These are phyloP conservation scores for Hydrochoerus hydrochaeris DNA, from an alignment of 2,113 vertebrate species.

Conservation along the genomic window DNA sequence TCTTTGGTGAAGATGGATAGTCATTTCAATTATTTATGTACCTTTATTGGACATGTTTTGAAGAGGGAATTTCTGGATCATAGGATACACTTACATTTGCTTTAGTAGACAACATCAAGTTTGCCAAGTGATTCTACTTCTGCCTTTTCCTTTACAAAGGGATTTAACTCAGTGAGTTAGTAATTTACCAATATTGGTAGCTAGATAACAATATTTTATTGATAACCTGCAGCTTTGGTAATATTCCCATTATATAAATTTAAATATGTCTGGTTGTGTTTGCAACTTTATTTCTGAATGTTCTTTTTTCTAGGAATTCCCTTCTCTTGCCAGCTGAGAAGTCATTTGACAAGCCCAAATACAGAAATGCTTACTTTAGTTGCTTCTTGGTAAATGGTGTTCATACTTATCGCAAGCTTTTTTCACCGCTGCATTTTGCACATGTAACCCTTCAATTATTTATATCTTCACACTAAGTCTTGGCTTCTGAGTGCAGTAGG, in stretches of 20 bases:
- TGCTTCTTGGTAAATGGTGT: not conserved
- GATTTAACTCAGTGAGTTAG: not conserved
- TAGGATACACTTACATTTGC: not conserved
- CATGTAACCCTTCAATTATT: conserved; percentile 17
- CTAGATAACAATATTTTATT: not conserved
- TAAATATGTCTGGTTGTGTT: not conserved
- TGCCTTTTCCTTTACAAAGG: not conserved
- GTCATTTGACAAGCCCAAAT: conserved; percentile 24
- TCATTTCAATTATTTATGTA: not conserved
- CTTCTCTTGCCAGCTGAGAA: not conserved
- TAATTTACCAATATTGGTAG: not conserved
- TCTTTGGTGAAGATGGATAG: not conserved
- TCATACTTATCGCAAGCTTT: not conserved
- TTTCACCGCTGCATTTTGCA: not conserved
- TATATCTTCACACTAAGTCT: conserved; percentile 14
- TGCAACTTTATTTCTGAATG: conserved; percentile 27
- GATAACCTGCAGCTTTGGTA: not conserved
- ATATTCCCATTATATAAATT: not conserved
- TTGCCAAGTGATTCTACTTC: not conserved
- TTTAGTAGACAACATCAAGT: not conserved
- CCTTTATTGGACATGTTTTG: conserved; percentile 2
- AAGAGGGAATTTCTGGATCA: not conserved
- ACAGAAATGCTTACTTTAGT: not conserved
- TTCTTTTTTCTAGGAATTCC: conserved; percentile 1
- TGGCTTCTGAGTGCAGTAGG: not conserved